Percentiles rank a stretch among this genome's conserved stretches.
These are phyloP conservation scores for Callaeas wilsoni DNA, from an alignment of 2,113 vertebrate genomes.

Conservation along the genomic window DNA sequence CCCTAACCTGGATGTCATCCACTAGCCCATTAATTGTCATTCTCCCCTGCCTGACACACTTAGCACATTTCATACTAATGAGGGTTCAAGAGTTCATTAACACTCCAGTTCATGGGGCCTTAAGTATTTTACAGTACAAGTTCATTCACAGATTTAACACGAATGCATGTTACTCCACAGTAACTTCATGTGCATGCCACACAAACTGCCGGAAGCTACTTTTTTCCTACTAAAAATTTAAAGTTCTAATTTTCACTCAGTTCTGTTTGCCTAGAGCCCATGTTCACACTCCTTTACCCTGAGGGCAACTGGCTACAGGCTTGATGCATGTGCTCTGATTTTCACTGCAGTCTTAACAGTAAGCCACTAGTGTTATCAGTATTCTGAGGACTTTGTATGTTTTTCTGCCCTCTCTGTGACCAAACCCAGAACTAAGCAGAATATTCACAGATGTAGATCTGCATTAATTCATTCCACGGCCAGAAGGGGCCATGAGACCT, in stretches of 20 bases:
- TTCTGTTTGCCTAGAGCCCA: neutral
- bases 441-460: neutral
- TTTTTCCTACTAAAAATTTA: neutral
- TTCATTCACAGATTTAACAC: neutral
- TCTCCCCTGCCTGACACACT: neutral
- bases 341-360: neutral
- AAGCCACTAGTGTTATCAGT: neutral
- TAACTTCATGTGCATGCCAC: neutral
- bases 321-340: neutral
- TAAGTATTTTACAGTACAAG: neutral
- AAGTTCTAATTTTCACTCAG: neutral
- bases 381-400: neutral
- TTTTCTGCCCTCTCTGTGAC: neutral
- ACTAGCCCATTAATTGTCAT: neutral
- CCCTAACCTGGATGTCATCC: neutral
- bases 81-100: neutral
- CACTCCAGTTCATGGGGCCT: neutral
- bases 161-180: neutral
- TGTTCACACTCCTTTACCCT: neutral
- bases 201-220: neutral
- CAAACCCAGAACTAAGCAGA: neutral
- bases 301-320: neutral
- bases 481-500: neutral
- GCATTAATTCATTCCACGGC: neutral
- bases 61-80: neutral